Conservation (phyloP, 2,888 invertebrate genomes). For the Harpalus rubripes region DNA sequence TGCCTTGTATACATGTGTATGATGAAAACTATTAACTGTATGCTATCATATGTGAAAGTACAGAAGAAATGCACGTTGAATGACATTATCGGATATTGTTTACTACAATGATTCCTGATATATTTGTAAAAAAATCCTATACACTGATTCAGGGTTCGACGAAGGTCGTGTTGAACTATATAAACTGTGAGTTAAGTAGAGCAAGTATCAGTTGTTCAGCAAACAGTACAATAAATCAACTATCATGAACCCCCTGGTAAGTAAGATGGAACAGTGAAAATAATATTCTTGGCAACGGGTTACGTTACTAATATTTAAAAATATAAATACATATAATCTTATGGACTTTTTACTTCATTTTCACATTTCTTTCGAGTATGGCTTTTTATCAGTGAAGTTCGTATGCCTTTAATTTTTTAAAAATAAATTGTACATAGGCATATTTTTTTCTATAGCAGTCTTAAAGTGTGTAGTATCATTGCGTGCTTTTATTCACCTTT, state of each 20-base stretch:
- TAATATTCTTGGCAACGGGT: background rate
- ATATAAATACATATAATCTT: too few species aligned
- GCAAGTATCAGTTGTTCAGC: conserved; percentile 12
- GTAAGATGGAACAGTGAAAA: conserved; percentile 9
- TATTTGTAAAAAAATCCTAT: too few species aligned
- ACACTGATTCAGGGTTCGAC: background rate
- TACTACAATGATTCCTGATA: too few species aligned
- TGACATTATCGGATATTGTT: background rate
- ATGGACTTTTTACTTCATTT: too few species aligned
- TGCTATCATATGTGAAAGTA: conserved; percentile 17
- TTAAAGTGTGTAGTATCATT: too few species aligned
- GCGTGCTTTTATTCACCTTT: too few species aligned
- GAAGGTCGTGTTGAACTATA: conserved; percentile 9
- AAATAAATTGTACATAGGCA: too few species aligned
- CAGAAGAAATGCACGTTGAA: background rate
- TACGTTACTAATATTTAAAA: too few species aligned
- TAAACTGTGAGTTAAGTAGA: background rate
- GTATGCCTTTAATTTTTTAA: too few species aligned
- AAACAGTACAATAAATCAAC: background rate
- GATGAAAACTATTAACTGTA: background rate
- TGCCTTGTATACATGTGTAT: conserved; percentile 45
- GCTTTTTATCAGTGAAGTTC: too few species aligned
- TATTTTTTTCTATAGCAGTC: too few species aligned
- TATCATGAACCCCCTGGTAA: conserved; percentile 10
- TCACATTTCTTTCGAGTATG: too few species aligned